Base-by-base conservation (phyloP, 2,888 invertebrate genomes). In the Diploptera punctata region DNA sequence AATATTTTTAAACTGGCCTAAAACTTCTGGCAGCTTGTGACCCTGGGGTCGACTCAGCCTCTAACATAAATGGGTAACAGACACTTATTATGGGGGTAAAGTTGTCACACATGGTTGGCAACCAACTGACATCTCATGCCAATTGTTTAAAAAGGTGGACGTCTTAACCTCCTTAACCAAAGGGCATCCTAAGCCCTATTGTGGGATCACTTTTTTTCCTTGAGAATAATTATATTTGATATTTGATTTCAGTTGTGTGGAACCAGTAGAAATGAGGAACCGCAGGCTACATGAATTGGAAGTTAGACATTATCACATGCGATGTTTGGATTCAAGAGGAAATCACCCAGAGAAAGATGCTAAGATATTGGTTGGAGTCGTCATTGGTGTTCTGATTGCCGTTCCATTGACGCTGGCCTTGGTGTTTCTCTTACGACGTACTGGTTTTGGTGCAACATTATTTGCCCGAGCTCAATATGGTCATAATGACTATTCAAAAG, bases 311-410 rank as follows among this genome's bases (percentile, higher is more conserved):
- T 85, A 86, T 31, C 83, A 85, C 38, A 86, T 93, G 85, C 82
- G 91, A 5, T 93, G 93, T 77, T 81, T 90, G 18, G 92, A 92
- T 82, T 79, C 84, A 4, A 88, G 89, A 77, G 89, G 88, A 0
- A 85, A 89, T 67, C 82, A 86, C 61, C 91, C 93, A 0, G 90
- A 91, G 80, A 86, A 83, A 38, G 92, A 93, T 77, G 92, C 90
- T 0, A 85, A 88, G 4, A 83, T 93, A 31, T 84, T 94, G 26
- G 84, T 94, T 0, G 91, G 76, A 72, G 82, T 91, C 1, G 83
- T 93, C 7, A 87, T 92, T 87, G 89, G 91, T 54, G 83, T 91
- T 0, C 83, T 92, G 0, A 80, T 93, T 13, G 89, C 91, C 0
- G 87, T 93, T 2, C 92, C 93, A 0, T 78, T 91, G 10, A 85